Evolutionary conservation across 2,113 vertebrate species (phyloP).

Genomic region (Neolamprologus tretocephalus): DNA sequence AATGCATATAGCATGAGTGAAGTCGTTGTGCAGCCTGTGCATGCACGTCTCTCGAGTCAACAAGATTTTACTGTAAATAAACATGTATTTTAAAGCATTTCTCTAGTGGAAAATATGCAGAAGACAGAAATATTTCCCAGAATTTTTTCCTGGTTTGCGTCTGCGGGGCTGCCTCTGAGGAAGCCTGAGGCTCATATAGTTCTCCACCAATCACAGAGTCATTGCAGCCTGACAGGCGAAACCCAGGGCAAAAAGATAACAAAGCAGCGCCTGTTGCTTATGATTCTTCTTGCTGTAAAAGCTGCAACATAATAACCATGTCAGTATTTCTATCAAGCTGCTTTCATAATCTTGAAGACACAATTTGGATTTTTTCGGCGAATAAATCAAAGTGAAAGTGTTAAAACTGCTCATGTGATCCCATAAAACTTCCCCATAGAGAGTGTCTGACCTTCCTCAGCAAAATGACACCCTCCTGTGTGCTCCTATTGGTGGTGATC

Average conservation of each 20-base stretch:
- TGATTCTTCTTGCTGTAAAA: not conserved
- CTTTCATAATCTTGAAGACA: not conserved
- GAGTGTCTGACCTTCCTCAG: constrained; percentile 81
- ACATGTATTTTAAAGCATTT: not conserved
- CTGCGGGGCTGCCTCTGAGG: not conserved
- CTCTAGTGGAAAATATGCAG: not conserved
- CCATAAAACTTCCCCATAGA: accelerated
- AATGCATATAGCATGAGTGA: not conserved
- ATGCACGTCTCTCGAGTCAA: not conserved
- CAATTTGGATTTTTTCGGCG: not conserved
- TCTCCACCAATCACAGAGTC: not conserved
- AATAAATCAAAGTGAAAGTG: not conserved
- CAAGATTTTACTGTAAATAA: not conserved
- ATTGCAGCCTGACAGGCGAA: not conserved
- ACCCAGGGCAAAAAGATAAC: not conserved
- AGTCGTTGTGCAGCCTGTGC: not conserved
- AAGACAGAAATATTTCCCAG: not conserved
- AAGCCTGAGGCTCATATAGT: not conserved
- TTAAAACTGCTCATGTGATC: not conserved
- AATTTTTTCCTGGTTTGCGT: not conserved
- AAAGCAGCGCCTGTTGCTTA: not conserved
- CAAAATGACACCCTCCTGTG: constrained; percentile 86
- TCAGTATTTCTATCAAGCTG: not conserved
- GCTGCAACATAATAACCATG: not conserved
- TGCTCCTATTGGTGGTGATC: constrained; percentile 79